Base-by-base conservation (phyloP, 2,888 invertebrate species). In the Mamestra brassicae region DNA sequence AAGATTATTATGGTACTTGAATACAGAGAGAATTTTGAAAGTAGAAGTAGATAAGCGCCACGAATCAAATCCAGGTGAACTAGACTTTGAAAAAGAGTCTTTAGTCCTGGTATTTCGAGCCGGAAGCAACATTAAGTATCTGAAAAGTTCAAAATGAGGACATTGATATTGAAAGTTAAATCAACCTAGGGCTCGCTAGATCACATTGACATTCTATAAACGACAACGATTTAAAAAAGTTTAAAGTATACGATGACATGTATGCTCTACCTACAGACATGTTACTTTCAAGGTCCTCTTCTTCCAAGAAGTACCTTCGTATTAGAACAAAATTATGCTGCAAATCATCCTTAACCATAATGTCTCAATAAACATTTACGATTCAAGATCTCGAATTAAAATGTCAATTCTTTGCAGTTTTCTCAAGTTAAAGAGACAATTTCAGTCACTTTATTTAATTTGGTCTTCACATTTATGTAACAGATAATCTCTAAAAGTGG, bases 401-500 rank as follows among this genome's bases (percentile, higher is more conserved):
- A 34, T 34, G 13, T 3, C 11, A 34, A 11, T 47, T 45, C 3
- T 47, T 54, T 34, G 15, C 36, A 34, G 4, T 7, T 34, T 68
- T 54, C 13, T 34, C 11, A 42, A 5, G 7, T 54, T 15, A 50
- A 26, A 1, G 54, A 26, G 13, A 15, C 26, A 63, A 42, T 65
- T 72, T 54, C 8, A 45, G 8, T 2, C 42, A 78, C 52, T 76
- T 76, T 62, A 52, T 66, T 55, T 62, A 78, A 72, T 62, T 65
- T 17, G 15, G 3, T 71, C 36, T 47, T 60, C 11, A n/a, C 66
- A 64, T 58, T 70, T 54, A 78, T 55, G 8, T 71, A n/a, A 26
- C 52, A 11, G 65, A 57, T 68, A 52, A 76, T 67, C 71, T 76
- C 47, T 62, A 66, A 66, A 71, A 81, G 36, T 54, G 62, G 7